Evolutionary conservation across 2,888 invertebrate species (phyloP), one percentile per base, ranked within the genome.

Genomic region (Lasioglossum lativentre): DNA sequence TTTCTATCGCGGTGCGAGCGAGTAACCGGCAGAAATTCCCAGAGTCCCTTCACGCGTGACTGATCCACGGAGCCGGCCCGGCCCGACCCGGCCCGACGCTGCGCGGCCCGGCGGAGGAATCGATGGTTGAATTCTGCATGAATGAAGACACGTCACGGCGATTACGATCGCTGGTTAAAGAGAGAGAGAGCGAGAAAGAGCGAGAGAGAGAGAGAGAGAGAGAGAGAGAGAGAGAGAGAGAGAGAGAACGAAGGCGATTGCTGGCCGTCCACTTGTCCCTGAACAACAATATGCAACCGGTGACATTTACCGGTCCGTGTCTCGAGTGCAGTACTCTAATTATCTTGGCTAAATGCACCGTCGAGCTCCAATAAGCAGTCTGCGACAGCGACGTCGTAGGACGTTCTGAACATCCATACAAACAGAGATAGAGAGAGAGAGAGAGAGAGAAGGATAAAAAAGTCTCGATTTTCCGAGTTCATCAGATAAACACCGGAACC

Each of bases 241-340:
- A 1, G 45, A 19, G 45, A 47, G 47, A 47, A 19, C 19, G 47
- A 47, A 1, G 47, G 19, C 10, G 52, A 23, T 23, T 38, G 52
- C 47, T 38, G 10, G 8, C 59, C 52, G 40, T 47, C 63, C 73
- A 83, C 77, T 86, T 80, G 86, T 80, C 80, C 76, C 76, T 86
- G 81, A 86, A 86, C 82, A 80, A 86, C 86, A 81, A 86, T 86
- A 82, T 73, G 78, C 78, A 82, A 82, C 80, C 86, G 59, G 82
- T 86, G 86, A 86, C 86, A 86, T 80, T 86, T 86, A 86, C 86
- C 86, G 78, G 85, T 72, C 66, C 86, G 75, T 66, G 86, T 86
- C 86, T 86, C 86, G 86, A 86, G 79, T 80, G 73, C 87, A 80
- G 78, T 82, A 86, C 83, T 86, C 83, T 87, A 87, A 87, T 87